Evolutionary conservation across 2,888 invertebrate genomes (phyloP).

Genomic region (Caenorhabditis angaria): DNA sequence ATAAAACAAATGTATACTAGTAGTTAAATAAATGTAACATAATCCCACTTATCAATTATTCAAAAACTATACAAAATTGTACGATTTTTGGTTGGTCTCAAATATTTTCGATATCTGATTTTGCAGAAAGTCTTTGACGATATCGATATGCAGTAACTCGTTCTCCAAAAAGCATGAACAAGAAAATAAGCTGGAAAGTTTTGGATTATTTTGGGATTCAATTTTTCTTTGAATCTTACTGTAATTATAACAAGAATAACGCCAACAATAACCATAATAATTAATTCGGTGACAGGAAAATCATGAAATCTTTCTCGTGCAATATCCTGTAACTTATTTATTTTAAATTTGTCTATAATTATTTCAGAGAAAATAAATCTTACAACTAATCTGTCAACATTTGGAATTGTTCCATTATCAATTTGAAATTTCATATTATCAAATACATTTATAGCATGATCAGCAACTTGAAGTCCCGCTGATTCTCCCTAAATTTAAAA

Average conservation of each 20-base stretch:
- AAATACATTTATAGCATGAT: slow-evolving; percentile 41
- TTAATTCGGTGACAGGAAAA: slow-evolving; percentile 56
- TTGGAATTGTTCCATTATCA: slow-evolving; percentile 43
- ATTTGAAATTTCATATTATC: slow-evolving; percentile 37
- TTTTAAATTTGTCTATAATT: no score
- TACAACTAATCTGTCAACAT: slow-evolving; percentile 44
- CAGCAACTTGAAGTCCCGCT: slow-evolving; percentile 43
- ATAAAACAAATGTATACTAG: slow-evolving; percentile 4
- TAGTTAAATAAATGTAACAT: slow-evolving; percentile 1
- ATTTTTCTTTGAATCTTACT: slow-evolving; percentile 18
- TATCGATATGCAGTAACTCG: slow-evolving; percentile 35
- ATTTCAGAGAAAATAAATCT: not conserved
- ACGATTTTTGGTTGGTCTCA: slow-evolving; percentile 9
- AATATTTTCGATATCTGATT: slow-evolving; percentile 32
- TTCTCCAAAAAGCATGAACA: slow-evolving; percentile 29
- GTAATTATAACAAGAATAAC: slow-evolving; percentile 49
- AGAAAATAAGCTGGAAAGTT: slow-evolving; percentile 29
- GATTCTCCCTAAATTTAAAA: slow-evolving; percentile 35
- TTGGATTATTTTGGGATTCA: not conserved
- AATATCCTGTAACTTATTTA: slow-evolving; percentile 52
- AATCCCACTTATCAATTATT: slow-evolving; percentile 39
- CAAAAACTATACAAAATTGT: slow-evolving; percentile 15
- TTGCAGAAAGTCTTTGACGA: slow-evolving; percentile 30
- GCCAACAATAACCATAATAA: slow-evolving; percentile 48
- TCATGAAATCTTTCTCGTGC: slow-evolving; percentile 31